phyloP scores from a whole-genome alignment of 2,888 invertebrate species.

The Didymodactylos carnosus region DNA sequence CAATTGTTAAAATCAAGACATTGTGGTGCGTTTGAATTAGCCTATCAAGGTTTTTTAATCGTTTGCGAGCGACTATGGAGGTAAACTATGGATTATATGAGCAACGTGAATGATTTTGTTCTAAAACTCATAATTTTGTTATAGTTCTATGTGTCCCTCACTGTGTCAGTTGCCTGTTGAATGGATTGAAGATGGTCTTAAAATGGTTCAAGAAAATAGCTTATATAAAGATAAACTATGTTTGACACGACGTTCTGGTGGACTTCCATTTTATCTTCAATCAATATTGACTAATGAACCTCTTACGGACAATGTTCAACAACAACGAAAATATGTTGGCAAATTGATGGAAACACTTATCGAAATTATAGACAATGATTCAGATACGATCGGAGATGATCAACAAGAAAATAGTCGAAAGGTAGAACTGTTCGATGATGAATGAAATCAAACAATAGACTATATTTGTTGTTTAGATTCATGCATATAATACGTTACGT shows the following conservation, averaged over 20 bases:
- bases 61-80: constrained; percentile 51
- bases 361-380: not conserved
- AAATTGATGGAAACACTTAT: not conserved
- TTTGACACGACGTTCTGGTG: constrained; percentile 72
- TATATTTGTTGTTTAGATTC: constrained; percentile 36
- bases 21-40: constrained; percentile 89
- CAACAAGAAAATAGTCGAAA: constrained; percentile 8
- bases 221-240: constrained; percentile 37
- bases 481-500: constrained; percentile 65
- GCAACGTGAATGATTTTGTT: not conserved
- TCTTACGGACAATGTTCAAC: not conserved
- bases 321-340: not conserved
- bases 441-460: not conserved
- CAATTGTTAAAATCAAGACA: constrained; percentile 51
- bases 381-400: not conserved
- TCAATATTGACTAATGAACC: constrained; percentile 32
- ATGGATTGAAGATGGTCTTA: constrained; percentile 11
- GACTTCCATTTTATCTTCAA: constrained; percentile 73
- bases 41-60: constrained; percentile 63
- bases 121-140: not conserved
- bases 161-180: not conserved
- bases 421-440: not conserved
- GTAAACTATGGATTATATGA: constrained; percentile 21
- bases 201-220: constrained; percentile 4
- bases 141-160: not conserved